phyloP scores from a whole-genome alignment of 1,140 invertebrate genomes.

The Hyles euphorbiae region DNA sequence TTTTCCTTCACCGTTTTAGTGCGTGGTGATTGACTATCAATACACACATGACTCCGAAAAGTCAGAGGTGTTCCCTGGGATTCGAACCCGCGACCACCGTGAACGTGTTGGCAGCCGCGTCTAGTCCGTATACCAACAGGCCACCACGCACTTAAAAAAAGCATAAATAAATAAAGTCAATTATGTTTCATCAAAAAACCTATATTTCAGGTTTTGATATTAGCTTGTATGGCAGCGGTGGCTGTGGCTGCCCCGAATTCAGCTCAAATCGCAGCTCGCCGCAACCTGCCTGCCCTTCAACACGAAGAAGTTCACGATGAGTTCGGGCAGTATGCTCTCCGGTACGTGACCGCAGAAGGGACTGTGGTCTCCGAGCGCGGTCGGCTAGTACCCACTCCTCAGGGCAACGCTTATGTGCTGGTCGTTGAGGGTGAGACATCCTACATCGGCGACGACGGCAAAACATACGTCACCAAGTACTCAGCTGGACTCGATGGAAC shows the following conservation, averaged over 20 bases:
- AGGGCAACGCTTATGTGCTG: conserved; percentile 46
- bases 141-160: too few relatives aligned
- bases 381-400: conserved; percentile 40
- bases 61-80: too few relatives aligned
- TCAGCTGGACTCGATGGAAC: conserved; percentile 52
- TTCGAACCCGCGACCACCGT: too few relatives aligned
- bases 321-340: conserved; percentile 55
- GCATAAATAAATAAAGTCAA: too few relatives aligned
- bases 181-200: neutral
- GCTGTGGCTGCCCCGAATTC: conserved; percentile 4
- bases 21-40: too few relatives aligned
- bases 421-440: conserved; percentile 45
- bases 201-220: conserved; percentile 10
- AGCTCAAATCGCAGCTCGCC: neutral
- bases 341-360: conserved; percentile 61
- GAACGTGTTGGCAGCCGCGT: too few relatives aligned
- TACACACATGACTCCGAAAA: too few relatives aligned
- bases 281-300: conserved; percentile 30
- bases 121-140: too few relatives aligned
- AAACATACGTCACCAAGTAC: conserved; percentile 52
- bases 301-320: conserved; percentile 57
- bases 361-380: conserved; percentile 52
- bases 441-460: conserved; percentile 51
- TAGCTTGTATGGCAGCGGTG: neutral
- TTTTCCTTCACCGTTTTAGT: too few relatives aligned